Evolutionary conservation across 2,797 vertebrate genomes (phyloP).

Genomic region (Rachycentron canadum): DNA sequence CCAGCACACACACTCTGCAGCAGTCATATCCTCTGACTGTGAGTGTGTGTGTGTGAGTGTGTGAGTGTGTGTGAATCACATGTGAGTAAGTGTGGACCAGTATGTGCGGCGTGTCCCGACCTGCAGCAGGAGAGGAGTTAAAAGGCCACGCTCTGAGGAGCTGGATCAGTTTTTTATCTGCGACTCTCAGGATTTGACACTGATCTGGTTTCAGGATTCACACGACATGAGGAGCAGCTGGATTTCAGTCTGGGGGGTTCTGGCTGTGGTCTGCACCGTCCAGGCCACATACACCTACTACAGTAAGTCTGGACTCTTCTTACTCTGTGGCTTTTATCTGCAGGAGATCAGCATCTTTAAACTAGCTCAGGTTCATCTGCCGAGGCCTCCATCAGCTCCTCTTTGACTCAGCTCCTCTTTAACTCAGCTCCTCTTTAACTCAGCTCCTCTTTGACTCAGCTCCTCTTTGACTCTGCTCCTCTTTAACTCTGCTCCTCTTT

Average conservation of each 20-base stretch:
- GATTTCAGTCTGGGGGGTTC: conserved; percentile 66
- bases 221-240: conserved; percentile 68
- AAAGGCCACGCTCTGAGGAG: conserved; percentile 38
- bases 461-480: no score
- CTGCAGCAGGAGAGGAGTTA: conserved; percentile 72
- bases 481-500: no score
- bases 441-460: no score
- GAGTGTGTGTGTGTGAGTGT: conserved; percentile 22
- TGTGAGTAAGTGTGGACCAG: conserved; percentile 57
- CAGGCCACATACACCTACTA: conserved; percentile 56
- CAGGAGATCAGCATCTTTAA: not conserved
- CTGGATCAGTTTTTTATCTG: not conserved
- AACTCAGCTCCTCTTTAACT: no score
- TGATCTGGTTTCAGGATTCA: conserved; percentile 22
- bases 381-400: no score
- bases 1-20: not conserved
- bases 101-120: conserved; percentile 66
- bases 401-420: no score
- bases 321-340: not conserved
- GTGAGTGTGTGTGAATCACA: conserved; percentile 62
- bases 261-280: conserved; percentile 52
- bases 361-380: no score
- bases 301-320: conserved; percentile 50
- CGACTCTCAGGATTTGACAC: not conserved
- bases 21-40: conserved; percentile 53